Base-by-base conservation (phyloP, 2,113 vertebrate species). In the Phylloscopus whistleri region DNA sequence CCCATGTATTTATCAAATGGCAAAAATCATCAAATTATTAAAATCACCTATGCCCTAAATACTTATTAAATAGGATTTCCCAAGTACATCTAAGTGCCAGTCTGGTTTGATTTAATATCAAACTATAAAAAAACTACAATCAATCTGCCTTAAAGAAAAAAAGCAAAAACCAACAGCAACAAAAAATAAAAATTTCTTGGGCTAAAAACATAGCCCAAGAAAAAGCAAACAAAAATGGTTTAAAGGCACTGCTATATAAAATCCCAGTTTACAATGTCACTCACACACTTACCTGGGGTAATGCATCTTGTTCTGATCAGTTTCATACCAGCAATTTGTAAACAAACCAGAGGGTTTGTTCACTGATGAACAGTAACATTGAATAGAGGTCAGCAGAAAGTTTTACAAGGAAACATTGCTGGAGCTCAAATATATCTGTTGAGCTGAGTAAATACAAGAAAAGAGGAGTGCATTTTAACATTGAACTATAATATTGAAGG, bases 401-500 rank as follows among this genome's bases (percentile, higher is more conserved):
- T 80, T 96, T 93, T 76, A 87, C 49, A 81, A 59, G 27, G 59
- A 77, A 93, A 84, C 52, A 90, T 9, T 95, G 84, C 67, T 73
- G 70, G 19, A 94, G 27, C 43, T 94, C 75, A 88, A 90, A 87
- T 58, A 15, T 39, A 62, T 76, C 75, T 74, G 31, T 69, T 82
- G 41, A 35, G 35, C 52, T 95, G 70, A 92, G 64, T 73, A 96
- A 90, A 94, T 67, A 87, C 22, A 79, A 81, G 81, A 37, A 76
- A 26, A 88, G 59, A 93, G 22, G 73, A 93, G 73, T 33, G 49
- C 31, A 52, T 93, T 92, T 76, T 94, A 96, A 94, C 93, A 97
- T 85, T 95, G 91, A 96, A 91, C 94, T 90, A 49, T 56, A 95
- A 96, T 87, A 94, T 11, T 94, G 90, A 95, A 96, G 88, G 88